phyloP scores from a whole-genome alignment of 1,140 invertebrate genomes.

The Aphelenchoides fujianensis region DNA sequence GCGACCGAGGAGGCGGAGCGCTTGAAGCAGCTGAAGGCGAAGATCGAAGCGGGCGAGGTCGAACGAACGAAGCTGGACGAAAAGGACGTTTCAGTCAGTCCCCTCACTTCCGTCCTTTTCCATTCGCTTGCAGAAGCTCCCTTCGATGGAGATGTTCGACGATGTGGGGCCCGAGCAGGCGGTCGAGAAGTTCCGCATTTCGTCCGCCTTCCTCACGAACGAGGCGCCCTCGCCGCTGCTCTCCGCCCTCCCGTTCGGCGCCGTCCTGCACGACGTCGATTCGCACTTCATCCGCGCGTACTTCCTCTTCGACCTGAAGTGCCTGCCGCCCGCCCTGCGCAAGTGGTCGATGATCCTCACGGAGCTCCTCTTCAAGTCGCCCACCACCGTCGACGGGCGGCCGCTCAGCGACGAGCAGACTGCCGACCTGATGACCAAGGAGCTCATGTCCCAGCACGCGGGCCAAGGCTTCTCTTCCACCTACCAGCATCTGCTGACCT shows the following conservation, averaged over 20 bases:
- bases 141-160: background rate
- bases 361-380: constrained; percentile 45
- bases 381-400: constrained; percentile 36
- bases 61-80: background rate
- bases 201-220: background rate
- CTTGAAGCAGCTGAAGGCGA: constrained; percentile 9
- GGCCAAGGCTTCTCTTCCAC: no score
- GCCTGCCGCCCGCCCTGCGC: constrained; percentile 31
- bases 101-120: background rate
- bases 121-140: background rate
- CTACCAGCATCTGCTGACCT: no score
- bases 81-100: background rate
- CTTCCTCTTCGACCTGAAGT: constrained; percentile 28
- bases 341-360: constrained; percentile 41
- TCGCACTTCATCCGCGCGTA: constrained; percentile 32
- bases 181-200: background rate
- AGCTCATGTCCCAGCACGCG: no score
- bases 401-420: constrained; percentile 36
- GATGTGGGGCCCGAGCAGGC: background rate
- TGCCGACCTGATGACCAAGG: constrained; percentile 33
- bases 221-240: background rate
- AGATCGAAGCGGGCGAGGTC: background rate
- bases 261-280: constrained; percentile 29
- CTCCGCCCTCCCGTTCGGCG: constrained; percentile 23
- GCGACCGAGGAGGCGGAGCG: background rate